Conservation (phyloP, 2,888 invertebrate genomes). For the Abscondita cerata region DNA sequence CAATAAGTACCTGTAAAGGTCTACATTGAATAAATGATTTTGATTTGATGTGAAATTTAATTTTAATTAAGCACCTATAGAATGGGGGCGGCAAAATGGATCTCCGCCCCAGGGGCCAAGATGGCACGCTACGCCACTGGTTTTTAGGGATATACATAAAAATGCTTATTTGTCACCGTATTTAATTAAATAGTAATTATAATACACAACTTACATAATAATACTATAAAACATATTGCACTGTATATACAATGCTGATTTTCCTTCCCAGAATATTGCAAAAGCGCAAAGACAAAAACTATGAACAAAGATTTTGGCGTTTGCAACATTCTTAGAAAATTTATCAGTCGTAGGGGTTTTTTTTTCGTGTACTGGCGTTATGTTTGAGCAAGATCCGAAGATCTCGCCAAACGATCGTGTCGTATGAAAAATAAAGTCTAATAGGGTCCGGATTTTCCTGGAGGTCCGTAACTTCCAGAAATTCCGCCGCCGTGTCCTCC, state of each 20-base stretch:
- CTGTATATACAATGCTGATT: constrained; percentile 49
- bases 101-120: too few species aligned
- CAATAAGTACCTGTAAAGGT: too few species aligned
- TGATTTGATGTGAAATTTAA: too few species aligned
- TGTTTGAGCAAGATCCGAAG: not conserved
- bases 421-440: constrained; percentile 42
- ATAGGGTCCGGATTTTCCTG: constrained; percentile 59
- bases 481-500: constrained; percentile 54
- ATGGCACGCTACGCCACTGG: too few species aligned
- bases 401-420: not conserved
- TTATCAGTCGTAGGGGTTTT: not conserved
- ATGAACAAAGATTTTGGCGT: constrained; percentile 4
- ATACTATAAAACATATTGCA: constrained; percentile 46
- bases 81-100: too few species aligned
- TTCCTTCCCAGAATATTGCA: constrained; percentile 8
- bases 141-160: too few species aligned
- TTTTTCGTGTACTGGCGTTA: not conserved
- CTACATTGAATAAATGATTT: too few species aligned
- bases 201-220: constrained; percentile 35
- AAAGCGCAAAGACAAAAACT: not conserved
- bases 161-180: constrained; percentile 37
- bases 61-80: too few species aligned
- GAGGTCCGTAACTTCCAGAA: constrained; percentile 58
- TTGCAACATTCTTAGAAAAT: constrained; percentile 11
- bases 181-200: constrained; percentile 38